A percentile compares a stretch with the other conserved stretches of the same genome.
phyloP scores from a whole-genome alignment of 2,888 invertebrate species.

The Opisthograptis luteolata region DNA sequence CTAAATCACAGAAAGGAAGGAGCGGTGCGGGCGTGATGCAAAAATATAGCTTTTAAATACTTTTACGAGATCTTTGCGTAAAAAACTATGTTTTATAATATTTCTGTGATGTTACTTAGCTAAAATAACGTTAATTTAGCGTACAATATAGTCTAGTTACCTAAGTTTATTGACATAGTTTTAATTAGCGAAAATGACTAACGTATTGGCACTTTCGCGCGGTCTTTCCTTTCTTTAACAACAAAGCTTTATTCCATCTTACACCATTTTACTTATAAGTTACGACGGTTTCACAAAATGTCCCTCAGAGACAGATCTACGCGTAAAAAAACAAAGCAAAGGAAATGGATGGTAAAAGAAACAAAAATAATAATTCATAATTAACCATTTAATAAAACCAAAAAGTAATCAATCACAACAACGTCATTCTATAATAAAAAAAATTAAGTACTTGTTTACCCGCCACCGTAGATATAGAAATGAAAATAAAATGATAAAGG shows the following conservation, averaged over 20 bases:
- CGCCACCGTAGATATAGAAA: conserved; percentile 58
- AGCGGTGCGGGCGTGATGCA: conserved; percentile 76
- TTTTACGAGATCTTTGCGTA: conserved; percentile 54
- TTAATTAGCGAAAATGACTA: conserved; percentile 65
- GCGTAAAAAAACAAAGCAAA: conserved; percentile 3
- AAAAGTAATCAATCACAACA: conserved; percentile 59
- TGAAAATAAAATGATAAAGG: conserved; percentile 39
- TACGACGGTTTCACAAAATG: neutral
- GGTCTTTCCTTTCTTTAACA: conserved; percentile 35
- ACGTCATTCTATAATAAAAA: conserved; percentile 53
- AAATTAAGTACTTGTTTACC: conserved; percentile 67
- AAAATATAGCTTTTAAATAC: conserved; percentile 64
- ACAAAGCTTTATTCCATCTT: conserved; percentile 42
- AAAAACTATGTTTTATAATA: conserved; percentile 54
- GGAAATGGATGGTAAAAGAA: conserved; percentile 46
- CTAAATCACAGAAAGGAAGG: conserved; percentile 81
- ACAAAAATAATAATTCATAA: conserved; percentile 53
- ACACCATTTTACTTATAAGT: neutral
- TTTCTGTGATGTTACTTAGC: conserved; percentile 28
- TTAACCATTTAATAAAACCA: conserved; percentile 79
- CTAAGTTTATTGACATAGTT: conserved; percentile 60
- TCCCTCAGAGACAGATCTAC: neutral
- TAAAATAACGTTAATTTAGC: conserved; percentile 28
- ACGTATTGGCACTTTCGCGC: conserved; percentile 61
- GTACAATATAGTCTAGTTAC: conserved; percentile 29